phyloP scores from a whole-genome alignment of 2,888 invertebrate genomes.

The Rhagonycha fulva region DNA sequence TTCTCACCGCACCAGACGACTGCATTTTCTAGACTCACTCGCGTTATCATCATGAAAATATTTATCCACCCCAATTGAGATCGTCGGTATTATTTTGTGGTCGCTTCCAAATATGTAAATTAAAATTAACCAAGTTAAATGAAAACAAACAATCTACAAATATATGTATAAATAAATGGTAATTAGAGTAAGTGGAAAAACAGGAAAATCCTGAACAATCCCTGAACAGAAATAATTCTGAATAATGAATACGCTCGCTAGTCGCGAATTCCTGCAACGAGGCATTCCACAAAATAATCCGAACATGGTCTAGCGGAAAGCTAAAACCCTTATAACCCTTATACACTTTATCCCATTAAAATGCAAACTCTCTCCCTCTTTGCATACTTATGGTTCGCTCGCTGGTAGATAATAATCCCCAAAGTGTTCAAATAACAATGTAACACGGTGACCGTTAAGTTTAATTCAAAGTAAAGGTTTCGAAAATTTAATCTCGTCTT shows the following conservation, averaged over 20 bases:
- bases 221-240: conserved; percentile 22
- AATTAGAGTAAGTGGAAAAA: conserved; percentile 19
- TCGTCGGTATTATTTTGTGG: background rate
- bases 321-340: conserved; percentile 20
- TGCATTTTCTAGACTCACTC: background rate
- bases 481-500: conserved; percentile 18
- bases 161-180: conserved; percentile 5
- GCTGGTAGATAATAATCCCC: conserved; percentile 28
- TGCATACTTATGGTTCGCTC: conserved; percentile 28
- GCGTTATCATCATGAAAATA: background rate
- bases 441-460: conserved; percentile 26
- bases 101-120: background rate
- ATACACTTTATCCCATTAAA: conserved; percentile 27
- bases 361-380: conserved; percentile 30
- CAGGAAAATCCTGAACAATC: conserved; percentile 23
- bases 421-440: conserved; percentile 29
- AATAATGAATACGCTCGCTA: conserved; percentile 21
- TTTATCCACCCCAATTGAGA: background rate
- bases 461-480: conserved; percentile 28
- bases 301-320: conserved; percentile 25
- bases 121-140: background rate
- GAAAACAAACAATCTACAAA: background rate
- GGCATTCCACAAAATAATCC: conserved; percentile 26
- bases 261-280: conserved; percentile 20
- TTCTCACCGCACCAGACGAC: conserved; percentile 14